These are phyloP conservation scores for Cryptoprocta ferox DNA, from an alignment of 2,797 vertebrate genomes.

Conservation along the genomic window DNA sequence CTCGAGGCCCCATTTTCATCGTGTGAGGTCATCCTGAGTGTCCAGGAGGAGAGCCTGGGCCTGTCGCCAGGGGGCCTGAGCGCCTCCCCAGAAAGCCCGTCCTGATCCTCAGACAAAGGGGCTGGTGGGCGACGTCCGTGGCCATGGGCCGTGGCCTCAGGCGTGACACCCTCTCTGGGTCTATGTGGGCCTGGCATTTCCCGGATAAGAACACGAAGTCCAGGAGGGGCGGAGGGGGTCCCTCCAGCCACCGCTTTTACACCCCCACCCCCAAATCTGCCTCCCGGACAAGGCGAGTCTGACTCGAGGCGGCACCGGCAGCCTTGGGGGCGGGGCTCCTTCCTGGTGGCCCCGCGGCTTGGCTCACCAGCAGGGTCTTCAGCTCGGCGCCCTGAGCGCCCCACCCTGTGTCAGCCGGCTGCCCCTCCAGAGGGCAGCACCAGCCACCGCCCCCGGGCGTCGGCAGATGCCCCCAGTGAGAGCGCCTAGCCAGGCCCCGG, in stretches of 20 bases:
- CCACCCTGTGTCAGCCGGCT: neutral
- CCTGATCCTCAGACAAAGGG: neutral
- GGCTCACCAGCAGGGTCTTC: neutral
- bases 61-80: too few relatives aligned
- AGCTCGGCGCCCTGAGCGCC: neutral
- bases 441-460: accelerated
- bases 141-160: neutral
- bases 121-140: neutral
- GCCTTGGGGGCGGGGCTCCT: neutral
- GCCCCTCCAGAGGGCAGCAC: neutral
- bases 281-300: neutral
- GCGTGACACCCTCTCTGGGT: neutral
- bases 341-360: neutral
- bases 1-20: neutral
- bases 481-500: neutral
- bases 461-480: neutral
- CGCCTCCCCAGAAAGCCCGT: neutral
- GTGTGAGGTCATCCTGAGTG: accelerated
- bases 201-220: neutral
- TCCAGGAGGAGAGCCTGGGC: neutral
- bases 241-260: neutral
- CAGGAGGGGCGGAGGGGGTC: neutral
- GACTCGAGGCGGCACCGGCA: neutral
- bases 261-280: neutral
- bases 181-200: neutral